Percentiles rank a stretch among this genome's conserved stretches.
Conservation (phyloP, 1,140 invertebrate genomes). For the Drosophila asahinai region DNA sequence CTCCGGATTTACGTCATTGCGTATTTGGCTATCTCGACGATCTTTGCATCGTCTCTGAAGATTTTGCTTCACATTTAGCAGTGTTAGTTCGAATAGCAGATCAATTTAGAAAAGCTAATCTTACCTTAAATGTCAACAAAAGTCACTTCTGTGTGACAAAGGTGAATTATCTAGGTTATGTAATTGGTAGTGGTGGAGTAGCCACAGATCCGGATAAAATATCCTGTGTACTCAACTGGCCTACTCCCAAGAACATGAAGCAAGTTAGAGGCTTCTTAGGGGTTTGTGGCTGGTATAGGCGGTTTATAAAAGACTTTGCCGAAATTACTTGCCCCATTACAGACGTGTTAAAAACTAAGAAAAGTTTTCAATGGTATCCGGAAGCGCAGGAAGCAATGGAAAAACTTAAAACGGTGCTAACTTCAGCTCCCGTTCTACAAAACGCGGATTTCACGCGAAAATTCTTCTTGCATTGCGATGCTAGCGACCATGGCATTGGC, state of each 20-base stretch:
- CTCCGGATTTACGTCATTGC: neutral
- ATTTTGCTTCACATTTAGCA: slow-evolving; percentile 2
- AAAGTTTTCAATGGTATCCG: slow-evolving; percentile 10
- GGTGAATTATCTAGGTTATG: slow-evolving; percentile 2
- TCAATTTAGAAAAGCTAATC: slow-evolving; percentile 1
- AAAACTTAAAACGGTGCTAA: slow-evolving; percentile 8
- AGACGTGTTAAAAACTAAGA: neutral
- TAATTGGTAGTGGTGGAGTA: neutral
- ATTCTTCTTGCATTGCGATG: slow-evolving; percentile 31
- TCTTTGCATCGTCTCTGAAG: neutral
- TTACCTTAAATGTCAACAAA: neutral
- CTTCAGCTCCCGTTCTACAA: slow-evolving; percentile 21
- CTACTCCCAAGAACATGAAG: neutral
- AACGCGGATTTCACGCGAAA: slow-evolving; percentile 25
- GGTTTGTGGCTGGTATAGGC: neutral
- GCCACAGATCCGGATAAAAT: neutral
- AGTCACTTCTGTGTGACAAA: slow-evolving; percentile 2
- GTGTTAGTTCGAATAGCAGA: neutral
- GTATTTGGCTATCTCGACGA: slow-evolving; percentile 1
- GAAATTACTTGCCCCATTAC: neutral
- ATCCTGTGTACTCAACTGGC: neutral
- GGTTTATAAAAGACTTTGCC: neutral
- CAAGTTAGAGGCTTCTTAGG: slow-evolving; percentile 1
- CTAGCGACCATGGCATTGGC: slow-evolving; percentile 16
- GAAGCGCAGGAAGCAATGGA: slow-evolving; percentile 18